phyloP scores from a whole-genome alignment of 2,113 vertebrate species.

The Telmatochromis sp. region DNA sequence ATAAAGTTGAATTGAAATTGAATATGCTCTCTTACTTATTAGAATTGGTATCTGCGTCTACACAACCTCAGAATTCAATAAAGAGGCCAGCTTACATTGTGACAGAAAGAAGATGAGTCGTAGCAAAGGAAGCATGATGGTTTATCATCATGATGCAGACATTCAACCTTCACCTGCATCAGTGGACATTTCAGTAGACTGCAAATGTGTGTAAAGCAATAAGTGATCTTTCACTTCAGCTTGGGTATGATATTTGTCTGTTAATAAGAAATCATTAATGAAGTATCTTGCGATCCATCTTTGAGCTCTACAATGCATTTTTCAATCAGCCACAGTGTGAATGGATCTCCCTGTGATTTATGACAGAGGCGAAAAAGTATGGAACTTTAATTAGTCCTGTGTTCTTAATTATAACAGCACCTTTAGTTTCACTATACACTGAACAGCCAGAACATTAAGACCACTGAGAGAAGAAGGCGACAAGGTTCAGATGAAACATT shows the following conservation, averaged over 20 bases:
- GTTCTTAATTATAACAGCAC: not conserved
- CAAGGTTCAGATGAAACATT: not conserved
- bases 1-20: not conserved
- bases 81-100: not conserved
- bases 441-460: not conserved
- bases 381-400: not conserved
- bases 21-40: not conserved
- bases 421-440: not conserved
- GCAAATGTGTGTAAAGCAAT: not conserved
- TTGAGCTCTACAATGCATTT: not conserved
- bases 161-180: not conserved
- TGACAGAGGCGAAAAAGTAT: not conserved
- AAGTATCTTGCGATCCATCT: not conserved
- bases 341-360: not conserved
- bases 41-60: not conserved
- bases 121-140: not conserved
- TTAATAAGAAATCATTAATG: not conserved
- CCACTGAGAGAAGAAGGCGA: not conserved
- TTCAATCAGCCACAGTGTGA: not conserved
- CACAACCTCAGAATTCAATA: not conserved
- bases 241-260: not conserved
- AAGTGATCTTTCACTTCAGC: not conserved
- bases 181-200: not conserved
- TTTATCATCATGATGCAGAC: not conserved
- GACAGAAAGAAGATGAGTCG: not conserved